phyloP scores from a whole-genome alignment of 2,888 invertebrate species.

The Nephrotoma appendiculata region DNA sequence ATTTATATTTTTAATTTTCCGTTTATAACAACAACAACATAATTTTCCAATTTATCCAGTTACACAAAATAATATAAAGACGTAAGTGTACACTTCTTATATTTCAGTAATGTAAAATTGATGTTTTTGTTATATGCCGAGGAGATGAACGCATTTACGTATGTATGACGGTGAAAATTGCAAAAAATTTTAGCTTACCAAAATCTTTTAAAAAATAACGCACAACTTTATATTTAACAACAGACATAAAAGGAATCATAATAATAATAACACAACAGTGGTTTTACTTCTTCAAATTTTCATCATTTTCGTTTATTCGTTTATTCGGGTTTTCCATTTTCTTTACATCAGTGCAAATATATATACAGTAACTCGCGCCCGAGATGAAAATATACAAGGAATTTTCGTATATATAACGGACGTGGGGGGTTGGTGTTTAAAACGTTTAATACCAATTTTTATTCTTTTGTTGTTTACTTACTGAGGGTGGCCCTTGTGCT shows the following conservation, averaged over 20 bases:
- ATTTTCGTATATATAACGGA: neutral
- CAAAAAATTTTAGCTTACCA: neutral
- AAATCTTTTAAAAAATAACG: neutral
- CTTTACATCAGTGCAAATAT: neutral
- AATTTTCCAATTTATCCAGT: neutral
- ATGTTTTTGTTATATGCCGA: neutral
- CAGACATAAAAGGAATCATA: neutral
- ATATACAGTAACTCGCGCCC: neutral
- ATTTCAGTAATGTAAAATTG: neutral
- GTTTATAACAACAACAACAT: neutral
- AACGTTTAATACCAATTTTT: neutral
- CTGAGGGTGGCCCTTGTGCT: neutral
- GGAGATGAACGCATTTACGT: neutral
- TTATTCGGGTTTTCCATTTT: neutral
- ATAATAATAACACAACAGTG: neutral
- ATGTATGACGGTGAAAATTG: neutral
- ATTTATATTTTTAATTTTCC: neutral
- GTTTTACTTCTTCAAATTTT: neutral
- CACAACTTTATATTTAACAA: neutral
- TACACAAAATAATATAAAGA: neutral
- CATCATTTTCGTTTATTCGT: neutral
- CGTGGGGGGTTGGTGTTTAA: neutral
- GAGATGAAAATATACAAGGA: neutral
- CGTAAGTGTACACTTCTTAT: neutral
- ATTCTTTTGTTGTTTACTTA: neutral